Evolutionary conservation across 2,113 vertebrate species (phyloP).

Genomic region (Macrotus californicus): DNA sequence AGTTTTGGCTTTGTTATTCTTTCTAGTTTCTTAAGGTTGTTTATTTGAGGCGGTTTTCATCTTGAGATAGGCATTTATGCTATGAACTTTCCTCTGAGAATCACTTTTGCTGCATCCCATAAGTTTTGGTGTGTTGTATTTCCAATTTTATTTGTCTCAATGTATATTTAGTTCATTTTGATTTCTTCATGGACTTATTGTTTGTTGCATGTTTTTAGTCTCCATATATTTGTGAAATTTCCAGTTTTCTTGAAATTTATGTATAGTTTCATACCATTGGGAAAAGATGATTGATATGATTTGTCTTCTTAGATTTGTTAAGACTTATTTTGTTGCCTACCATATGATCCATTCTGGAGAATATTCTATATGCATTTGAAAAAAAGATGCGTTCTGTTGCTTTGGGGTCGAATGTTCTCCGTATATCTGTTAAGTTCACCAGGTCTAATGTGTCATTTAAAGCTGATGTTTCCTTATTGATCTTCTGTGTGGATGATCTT

Average conservation of each 20-base stretch:
- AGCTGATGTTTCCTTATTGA: neutral
- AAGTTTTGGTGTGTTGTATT: neutral
- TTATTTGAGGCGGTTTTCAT: neutral
- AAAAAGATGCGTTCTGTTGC: neutral
- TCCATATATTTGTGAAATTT: neutral
- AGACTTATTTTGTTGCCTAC: neutral
- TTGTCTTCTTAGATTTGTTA: neutral
- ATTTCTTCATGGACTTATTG: neutral
- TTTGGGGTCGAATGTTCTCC: neutral
- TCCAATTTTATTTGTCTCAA: neutral
- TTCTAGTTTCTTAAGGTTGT: neutral
- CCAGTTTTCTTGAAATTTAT: neutral
- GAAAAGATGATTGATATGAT: neutral
- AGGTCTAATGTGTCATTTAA: neutral
- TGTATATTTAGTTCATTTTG: neutral
- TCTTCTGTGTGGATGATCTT: neutral
- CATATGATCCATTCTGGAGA: neutral
- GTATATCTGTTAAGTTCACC: neutral
- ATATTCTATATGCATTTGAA: neutral
- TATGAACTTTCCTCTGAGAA: neutral
- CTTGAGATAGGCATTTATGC: neutral
- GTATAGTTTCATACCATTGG: neutral
- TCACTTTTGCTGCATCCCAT: neutral
- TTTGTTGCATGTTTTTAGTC: neutral
- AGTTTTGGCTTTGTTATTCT: neutral